Percentiles rank a stretch among this genome's conserved stretches.
Conservation (phyloP, 2,113 vertebrate genomes). For the Leucopsar rothschildi region DNA sequence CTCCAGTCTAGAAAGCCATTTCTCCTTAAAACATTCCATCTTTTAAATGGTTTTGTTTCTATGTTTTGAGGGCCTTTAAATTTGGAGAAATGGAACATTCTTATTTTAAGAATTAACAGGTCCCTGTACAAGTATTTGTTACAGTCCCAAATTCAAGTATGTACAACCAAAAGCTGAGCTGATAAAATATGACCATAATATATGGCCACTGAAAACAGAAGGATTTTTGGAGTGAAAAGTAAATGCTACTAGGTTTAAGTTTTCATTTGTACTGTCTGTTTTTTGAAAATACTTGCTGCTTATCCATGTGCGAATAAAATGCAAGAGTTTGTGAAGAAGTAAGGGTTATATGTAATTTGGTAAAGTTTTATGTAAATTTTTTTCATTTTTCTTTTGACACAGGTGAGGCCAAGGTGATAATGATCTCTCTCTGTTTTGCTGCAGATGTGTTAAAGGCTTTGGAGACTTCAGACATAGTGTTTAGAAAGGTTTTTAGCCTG, state of each 20-base stretch:
- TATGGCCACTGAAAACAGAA: background rate
- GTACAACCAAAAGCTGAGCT: background rate
- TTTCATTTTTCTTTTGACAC: background rate
- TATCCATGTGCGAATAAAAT: background rate
- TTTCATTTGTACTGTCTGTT: background rate
- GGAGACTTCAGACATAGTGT: background rate
- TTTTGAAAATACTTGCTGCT: background rate
- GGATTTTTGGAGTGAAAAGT: background rate
- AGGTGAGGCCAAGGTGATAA: background rate
- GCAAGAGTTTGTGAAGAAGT: background rate
- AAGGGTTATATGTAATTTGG: background rate
- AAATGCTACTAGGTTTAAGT: background rate
- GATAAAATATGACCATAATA: background rate
- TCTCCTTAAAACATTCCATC: background rate
- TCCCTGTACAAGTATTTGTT: background rate
- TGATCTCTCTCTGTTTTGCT: background rate
- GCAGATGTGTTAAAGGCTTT: background rate
- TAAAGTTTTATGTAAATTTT: background rate
- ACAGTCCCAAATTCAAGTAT: background rate
- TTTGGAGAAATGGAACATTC: background rate
- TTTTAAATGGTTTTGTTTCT: background rate
- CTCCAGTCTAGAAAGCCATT: background rate
- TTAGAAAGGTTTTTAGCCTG: background rate
- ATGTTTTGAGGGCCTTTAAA: background rate
- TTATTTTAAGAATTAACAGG: background rate